These are phyloP conservation scores for Tretioscincus oriximinensis DNA, from an alignment of 2,113 vertebrate species.

Conservation along the genomic window DNA sequence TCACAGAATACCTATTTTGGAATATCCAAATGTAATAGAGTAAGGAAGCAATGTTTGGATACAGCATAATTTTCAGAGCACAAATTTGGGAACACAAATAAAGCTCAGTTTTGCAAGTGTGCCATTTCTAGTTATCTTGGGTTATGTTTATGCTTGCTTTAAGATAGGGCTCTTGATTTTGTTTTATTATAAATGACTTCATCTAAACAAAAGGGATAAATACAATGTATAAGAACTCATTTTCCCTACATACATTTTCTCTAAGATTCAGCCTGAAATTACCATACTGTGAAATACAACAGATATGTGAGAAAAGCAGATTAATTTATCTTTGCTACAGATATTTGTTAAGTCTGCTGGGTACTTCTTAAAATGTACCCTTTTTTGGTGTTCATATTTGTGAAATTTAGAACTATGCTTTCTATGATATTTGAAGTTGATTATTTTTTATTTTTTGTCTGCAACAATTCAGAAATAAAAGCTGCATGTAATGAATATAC, in stretches of 20 bases:
- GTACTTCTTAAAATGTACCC: neutral
- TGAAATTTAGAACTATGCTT: neutral
- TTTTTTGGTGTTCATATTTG: neutral
- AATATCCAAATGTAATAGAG: too few relatives aligned
- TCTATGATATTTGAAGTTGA: neutral
- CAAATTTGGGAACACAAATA: neutral
- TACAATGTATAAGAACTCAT: neutral
- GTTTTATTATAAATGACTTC: neutral
- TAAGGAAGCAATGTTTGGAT: too few relatives aligned
- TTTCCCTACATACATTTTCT: neutral
- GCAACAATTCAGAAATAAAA: neutral
- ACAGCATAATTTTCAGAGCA: neutral
- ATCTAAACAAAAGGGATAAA: neutral
- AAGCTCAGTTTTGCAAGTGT: neutral
- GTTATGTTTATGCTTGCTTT: neutral
- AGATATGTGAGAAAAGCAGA: neutral
- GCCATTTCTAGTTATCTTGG: neutral
- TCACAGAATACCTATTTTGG: too few relatives aligned
- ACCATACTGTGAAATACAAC: too few relatives aligned
- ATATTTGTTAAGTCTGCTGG: neutral
- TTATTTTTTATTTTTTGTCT: neutral
- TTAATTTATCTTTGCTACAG: neutral
- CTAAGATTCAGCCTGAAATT: neutral
- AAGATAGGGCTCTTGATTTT: neutral
- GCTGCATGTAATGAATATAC: neutral